Evolutionary conservation across 2,113 vertebrate genomes (phyloP), one percentile per base, ranked within the genome.

Genomic region (Myiagra hebetior): DNA sequence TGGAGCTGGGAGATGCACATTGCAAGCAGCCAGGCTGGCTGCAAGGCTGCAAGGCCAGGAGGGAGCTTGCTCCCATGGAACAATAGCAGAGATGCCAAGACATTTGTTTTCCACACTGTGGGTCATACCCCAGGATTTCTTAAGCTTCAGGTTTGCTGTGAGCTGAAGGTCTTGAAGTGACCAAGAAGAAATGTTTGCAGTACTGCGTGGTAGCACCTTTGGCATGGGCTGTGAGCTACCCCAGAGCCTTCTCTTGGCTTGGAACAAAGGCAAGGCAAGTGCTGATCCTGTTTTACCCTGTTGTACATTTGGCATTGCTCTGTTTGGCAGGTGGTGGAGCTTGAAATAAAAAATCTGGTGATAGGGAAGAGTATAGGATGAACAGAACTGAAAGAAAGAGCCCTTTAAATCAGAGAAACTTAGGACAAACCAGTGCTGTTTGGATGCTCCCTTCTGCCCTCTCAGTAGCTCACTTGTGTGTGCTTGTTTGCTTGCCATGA

Each of bases 61-160:
- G 50, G 33, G 50, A 52, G 44, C 37, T 60, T 73, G 14, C 16
- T 90, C 6, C 73, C 15, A 0, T 3, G 3, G 11, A 55, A 64
- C 2, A 0, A 27, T 4, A 3, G 33, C 44, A 76, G 42, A 63
- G 30, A 46, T 14, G 0, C n/a, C 2, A 5, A 47, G 28, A 63
- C 39, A 35, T 55, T 79, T 94, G n/a, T 56, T 78, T 81, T 60
- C 24, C 53, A 53, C 9, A 7, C n/a, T 42, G 20, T 67, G 24
- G 33, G 63, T 60, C 35, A 15, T 39, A 39, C 13, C 28, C 37
- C 27, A 16, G 5, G 22, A 42, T 44, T 68, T 68, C 18, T 63
- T 39, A 63, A 16, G 52, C 7, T 28, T 77, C 47, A 9, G 69
- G 37, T 42, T 44, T 15, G 16, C 39, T 92, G 53, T 1, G 6